Conservation (phyloP, 2,888 invertebrate genomes). For the Quadroppia sp. region DNA sequence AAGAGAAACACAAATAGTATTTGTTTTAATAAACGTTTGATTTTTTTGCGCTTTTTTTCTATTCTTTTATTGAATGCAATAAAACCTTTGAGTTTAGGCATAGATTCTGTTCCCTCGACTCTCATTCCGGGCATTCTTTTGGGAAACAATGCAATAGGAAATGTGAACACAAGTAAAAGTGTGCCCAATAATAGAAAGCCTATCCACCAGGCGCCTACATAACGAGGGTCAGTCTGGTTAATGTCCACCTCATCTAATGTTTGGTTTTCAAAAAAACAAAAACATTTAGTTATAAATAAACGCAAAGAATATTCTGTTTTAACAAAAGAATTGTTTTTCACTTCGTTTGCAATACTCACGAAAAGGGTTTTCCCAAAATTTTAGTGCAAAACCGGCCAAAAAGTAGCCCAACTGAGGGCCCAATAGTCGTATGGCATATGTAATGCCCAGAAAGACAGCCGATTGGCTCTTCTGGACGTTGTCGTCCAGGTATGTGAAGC, state of each 20-base stretch:
- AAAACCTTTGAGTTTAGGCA: conserved; percentile 19
- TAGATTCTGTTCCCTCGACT: not conserved
- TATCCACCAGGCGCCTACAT: conserved; percentile 50
- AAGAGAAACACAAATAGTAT: not conserved
- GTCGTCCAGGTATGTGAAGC: conserved; percentile 46
- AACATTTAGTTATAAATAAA: not conserved
- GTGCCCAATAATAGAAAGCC: conserved; percentile 48
- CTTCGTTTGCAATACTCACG: too few species aligned
- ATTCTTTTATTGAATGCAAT: not conserved
- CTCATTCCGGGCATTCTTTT: conserved; percentile 4
- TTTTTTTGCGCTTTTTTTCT: not conserved
- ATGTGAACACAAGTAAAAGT: conserved; percentile 44
- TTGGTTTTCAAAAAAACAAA: too few species aligned
- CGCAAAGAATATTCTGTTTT: too few species aligned
- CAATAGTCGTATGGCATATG: conserved; percentile 45
- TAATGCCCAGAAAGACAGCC: conserved; percentile 45
- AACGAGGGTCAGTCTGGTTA: conserved; percentile 47
- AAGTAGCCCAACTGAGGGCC: conserved; percentile 47
- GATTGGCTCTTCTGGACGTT: conserved; percentile 45
- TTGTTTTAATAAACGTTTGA: not conserved
- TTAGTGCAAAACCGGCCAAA: conserved; percentile 45
- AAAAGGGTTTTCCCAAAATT: conserved; percentile 47
- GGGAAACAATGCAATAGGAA: conserved; percentile 46
- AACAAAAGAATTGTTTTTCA: too few species aligned
- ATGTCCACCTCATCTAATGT: conserved; percentile 47